These are phyloP conservation scores for Stichodactyla helianthus DNA, from an alignment of 64 coral and sea anemone species.

Conservation along the genomic window DNA sequence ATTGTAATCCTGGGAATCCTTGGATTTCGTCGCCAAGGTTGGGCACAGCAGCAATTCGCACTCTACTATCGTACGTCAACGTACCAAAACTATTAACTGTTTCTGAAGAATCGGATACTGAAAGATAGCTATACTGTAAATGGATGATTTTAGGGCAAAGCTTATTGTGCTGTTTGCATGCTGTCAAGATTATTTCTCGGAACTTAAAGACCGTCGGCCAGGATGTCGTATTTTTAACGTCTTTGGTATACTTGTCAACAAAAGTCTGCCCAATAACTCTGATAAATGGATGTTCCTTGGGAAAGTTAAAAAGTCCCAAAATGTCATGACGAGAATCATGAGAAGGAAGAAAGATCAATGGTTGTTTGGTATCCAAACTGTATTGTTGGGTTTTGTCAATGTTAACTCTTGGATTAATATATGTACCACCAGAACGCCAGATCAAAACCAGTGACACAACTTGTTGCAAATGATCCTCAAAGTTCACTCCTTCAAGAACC, in stretches of 20 bases:
- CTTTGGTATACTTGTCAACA: background rate
- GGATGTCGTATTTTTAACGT: background rate
- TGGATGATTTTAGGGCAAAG: conserved; percentile 6
- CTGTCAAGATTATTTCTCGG: background rate
- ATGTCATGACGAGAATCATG: background rate
- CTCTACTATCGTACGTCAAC: background rate
- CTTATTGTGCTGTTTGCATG: background rate
- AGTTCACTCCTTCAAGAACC: conserved; percentile 2
- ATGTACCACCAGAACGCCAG: conserved; percentile 14
- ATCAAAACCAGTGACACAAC: background rate
- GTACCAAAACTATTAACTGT: background rate
- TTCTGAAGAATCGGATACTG: background rate
- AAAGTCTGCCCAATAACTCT: background rate
- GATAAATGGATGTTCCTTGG: background rate
- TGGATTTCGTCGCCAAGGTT: background rate
- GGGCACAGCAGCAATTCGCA: background rate
- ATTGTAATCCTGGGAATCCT: background rate
- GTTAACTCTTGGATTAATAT: conserved; percentile 7
- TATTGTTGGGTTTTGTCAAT: background rate
- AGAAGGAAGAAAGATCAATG: background rate
- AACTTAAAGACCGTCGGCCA: background rate
- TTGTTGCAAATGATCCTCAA: conserved; percentile 43
- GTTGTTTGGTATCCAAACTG: background rate
- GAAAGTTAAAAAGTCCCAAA: background rate
- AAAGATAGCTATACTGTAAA: background rate